Evolutionary conservation across 2,888 invertebrate genomes (phyloP).

Genomic region (Ariolimax columbianus): DNA sequence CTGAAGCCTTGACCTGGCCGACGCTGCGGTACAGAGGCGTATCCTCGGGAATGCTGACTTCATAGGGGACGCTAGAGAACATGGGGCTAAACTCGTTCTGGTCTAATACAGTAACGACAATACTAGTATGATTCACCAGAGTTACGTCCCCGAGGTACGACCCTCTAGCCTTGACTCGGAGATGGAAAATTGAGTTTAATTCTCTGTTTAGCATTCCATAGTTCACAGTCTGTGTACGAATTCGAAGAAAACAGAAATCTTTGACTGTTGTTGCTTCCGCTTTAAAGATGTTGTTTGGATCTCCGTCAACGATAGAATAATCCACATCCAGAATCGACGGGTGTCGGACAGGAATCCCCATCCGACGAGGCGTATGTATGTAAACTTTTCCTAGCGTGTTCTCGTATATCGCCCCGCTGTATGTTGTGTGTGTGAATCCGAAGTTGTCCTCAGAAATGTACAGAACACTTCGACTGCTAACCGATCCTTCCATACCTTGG

Average conservation of each 20-base stretch:
- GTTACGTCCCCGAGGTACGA: constrained; percentile 80
- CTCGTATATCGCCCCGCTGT: constrained; percentile 75
- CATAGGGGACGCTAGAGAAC: constrained; percentile 93
- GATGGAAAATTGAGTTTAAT: constrained; percentile 88
- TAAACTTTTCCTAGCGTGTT: constrained; percentile 86
- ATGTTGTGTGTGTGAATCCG: constrained; percentile 70
- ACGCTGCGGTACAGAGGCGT: constrained; percentile 90
- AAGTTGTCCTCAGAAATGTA: constrained; percentile 36
- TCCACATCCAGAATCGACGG: constrained; percentile 81
- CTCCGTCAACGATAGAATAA: constrained; percentile 92
- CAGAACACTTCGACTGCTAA: neutral
- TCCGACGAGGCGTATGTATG: constrained; percentile 84
- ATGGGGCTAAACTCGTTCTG: constrained; percentile 90
- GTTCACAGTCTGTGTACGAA: constrained; percentile 92
- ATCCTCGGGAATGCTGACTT: constrained; percentile 91
- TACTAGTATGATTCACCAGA: constrained; percentile 75
- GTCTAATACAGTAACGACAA: constrained; percentile 81
- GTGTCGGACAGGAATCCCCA: constrained; percentile 86
- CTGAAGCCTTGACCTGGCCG: constrained; percentile 87
- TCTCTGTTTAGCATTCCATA: constrained; percentile 95
- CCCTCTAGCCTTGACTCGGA: constrained; percentile 86
- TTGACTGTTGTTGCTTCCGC: constrained; percentile 93
- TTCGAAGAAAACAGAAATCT: constrained; percentile 94
- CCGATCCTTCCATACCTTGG: neutral
- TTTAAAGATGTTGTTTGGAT: constrained; percentile 92